These are phyloP conservation scores for Brotogeris chrysoptera DNA, from an alignment of 2,797 vertebrate species.

Conservation along the genomic window DNA sequence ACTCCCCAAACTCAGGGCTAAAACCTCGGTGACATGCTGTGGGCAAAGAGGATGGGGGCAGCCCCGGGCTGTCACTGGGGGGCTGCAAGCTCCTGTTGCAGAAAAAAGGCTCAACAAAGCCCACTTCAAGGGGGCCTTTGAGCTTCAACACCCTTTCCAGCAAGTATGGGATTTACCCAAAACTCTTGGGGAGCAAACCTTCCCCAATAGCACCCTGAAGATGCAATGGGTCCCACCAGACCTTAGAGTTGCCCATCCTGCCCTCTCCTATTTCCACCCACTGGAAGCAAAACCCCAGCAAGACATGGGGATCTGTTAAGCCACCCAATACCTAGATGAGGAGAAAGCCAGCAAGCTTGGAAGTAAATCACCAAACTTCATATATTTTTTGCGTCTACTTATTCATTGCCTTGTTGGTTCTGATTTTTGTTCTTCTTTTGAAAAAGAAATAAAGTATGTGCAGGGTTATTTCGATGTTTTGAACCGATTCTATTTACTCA, in stretches of 20 bases:
- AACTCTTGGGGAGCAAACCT: not conserved
- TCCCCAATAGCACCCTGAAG: accelerated
- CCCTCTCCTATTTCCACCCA: not conserved
- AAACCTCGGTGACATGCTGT: accelerated
- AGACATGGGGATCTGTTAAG: not conserved
- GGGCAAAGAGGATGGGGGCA: not conserved
- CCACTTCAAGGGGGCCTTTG: not conserved
- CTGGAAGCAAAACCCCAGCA: not conserved
- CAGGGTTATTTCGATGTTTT: not conserved
- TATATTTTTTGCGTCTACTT: not conserved
- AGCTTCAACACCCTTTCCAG: not conserved
- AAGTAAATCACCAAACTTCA: not conserved
- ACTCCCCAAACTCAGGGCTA: not conserved
- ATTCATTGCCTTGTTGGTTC: not conserved
- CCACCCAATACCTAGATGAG: not conserved
- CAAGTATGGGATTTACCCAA: not conserved
- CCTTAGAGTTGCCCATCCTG: accelerated
- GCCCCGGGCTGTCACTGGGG: too few relatives aligned
- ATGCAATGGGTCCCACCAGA: not conserved
- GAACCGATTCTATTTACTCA: not conserved
- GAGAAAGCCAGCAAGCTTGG: not conserved
- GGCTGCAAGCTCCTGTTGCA: not conserved
- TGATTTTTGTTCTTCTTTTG: not conserved
- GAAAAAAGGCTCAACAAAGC: not conserved
- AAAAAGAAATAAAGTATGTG: not conserved